These are phyloP conservation scores for Manis pentadactyla DNA, from an alignment of 2,797 vertebrate genomes.

Conservation along the genomic window DNA sequence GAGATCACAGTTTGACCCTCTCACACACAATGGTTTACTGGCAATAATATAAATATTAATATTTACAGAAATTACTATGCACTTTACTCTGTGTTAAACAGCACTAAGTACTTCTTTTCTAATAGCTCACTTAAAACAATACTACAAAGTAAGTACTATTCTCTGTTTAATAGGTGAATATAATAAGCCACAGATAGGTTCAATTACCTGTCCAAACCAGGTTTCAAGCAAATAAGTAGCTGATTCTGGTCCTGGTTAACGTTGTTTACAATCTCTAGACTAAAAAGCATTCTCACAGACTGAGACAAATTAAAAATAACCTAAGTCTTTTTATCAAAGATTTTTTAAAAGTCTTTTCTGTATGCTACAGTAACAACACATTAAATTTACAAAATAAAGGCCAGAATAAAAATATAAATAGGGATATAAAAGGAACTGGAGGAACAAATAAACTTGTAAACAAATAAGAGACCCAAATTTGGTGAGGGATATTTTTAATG, in stretches of 20 bases:
- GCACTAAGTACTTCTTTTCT: neutral
- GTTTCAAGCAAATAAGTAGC: neutral
- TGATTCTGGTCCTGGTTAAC: neutral
- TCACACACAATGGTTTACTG: neutral
- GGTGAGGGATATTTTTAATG: neutral
- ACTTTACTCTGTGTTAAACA: neutral
- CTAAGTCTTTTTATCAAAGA: neutral
- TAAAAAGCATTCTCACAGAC: neutral
- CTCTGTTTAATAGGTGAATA: neutral
- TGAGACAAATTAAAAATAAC: neutral
- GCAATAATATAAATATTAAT: neutral
- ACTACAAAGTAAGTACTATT: rapidly evolving
- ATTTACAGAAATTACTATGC: neutral
- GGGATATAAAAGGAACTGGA: neutral
- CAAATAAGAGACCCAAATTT: neutral
- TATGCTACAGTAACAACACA: neutral
- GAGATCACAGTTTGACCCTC: neutral
- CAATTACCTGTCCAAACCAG: neutral
- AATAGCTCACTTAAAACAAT: neutral
- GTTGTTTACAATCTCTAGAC: neutral
- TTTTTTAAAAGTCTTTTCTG: neutral
- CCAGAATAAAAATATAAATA: neutral
- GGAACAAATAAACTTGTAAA: neutral
- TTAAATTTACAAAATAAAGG: neutral
- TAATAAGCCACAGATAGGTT: neutral